Base-by-base conservation (phyloP, 2,888 invertebrate genomes). In the Aleiodes leptofemur region DNA sequence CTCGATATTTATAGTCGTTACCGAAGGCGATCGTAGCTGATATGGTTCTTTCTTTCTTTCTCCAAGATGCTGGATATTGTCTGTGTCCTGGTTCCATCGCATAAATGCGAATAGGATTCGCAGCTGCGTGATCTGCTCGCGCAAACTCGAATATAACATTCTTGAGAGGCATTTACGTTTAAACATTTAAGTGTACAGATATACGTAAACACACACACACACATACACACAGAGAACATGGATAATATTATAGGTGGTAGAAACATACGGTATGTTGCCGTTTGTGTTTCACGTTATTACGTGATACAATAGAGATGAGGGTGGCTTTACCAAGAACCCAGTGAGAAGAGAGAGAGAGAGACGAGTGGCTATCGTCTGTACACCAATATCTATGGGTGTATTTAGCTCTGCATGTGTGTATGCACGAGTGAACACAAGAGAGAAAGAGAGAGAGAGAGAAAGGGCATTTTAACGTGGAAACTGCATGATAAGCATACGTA, bases 1-100 rank as follows among this genome's bases (percentile, higher is more conserved):
- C 81, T 80, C 76, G 81, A 81, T 84, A 82, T 84, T 84, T 84
- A 85, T 83, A 82, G 82, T 69, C 69, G 55, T 51, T 64, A 43
- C 14, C 73, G 78, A 71, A 48, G 64, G 78, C 79, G 80, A 83
- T 85, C 80, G 83, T 23, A 23, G 23, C 23, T 23, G 82, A 84
- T 82, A 81, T 77, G 77, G 23, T 23, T 23, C 23, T 23, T 79
- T n/a, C n/a, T 57, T 57, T 57, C 29, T 38, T 3, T 38, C 14
- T 53, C n/a, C n/a, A 11, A 11, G 4, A 11, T 14, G 14, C 13
- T 64, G 64, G 38, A 16, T 38, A 43, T 64, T 43, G 59, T 48
- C 48, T 64, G 56, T 59, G 77, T 72, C 79, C 80, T 83, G 82
- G 82, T 83, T 68, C 76, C 80, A 83, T 83, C 80, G 38, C 81